Evolutionary conservation across 2,113 vertebrate genomes (phyloP).

Genomic region (Carollia perspicillata): DNA sequence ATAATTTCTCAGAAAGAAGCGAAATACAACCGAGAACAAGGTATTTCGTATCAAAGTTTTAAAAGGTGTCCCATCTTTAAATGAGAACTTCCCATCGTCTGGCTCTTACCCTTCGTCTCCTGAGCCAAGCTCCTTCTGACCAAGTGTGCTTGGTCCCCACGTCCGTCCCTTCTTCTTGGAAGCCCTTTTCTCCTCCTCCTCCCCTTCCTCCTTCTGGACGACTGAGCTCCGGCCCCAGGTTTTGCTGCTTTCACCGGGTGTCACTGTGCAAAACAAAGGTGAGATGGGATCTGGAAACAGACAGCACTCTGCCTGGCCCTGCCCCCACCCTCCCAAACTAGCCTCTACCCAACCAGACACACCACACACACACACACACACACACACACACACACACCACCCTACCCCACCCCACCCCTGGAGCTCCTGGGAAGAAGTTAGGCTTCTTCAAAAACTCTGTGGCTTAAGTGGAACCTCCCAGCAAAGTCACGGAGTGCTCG

Average conservation of each 20-base stretch:
- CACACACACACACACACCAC: neutral
- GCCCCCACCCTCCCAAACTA: neutral
- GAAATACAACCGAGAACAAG: neutral
- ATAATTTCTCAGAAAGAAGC: neutral
- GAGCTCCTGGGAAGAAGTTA: neutral
- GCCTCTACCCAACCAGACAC: neutral
- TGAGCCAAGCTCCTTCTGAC: constrained; percentile 85
- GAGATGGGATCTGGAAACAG: neutral
- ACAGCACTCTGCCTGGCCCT: fast-evolving
- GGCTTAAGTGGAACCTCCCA: neutral
- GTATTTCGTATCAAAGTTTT: neutral
- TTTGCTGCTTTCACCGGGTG: constrained; percentile 88
- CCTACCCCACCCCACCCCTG: too few species aligned
- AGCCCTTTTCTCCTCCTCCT: constrained; percentile 90
- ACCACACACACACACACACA: neutral
- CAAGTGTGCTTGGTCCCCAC: constrained; percentile 84
- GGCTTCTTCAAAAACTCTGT: neutral
- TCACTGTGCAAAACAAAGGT: constrained; percentile 82
- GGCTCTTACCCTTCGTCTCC: constrained; percentile 89
- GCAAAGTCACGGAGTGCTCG: neutral
- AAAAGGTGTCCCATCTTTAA: neutral
- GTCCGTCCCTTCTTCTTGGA: constrained; percentile 92
- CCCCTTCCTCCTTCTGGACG: constrained; percentile 88
- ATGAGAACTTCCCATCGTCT: neutral
- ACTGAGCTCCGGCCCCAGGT: constrained; percentile 87